These are phyloP conservation scores for Acanthosepion pharaonis DNA, from an alignment of 2,888 invertebrate species.

Conservation along the genomic window DNA sequence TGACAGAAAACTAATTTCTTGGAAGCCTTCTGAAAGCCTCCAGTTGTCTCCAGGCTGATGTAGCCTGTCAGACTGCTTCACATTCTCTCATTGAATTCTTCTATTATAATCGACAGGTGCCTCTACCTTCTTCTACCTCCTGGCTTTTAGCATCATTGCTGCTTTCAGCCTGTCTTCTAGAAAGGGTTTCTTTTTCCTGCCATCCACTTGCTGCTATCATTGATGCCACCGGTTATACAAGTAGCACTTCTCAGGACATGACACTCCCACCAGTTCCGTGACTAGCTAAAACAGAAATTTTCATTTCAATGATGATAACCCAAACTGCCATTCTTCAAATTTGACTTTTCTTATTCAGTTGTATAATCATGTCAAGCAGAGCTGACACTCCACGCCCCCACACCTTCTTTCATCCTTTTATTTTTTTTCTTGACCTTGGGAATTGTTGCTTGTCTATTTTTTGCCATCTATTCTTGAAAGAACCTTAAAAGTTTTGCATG, in stretches of 20 bases:
- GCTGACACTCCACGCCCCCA: background rate
- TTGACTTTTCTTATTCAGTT: background rate
- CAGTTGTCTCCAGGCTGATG: constrained; percentile 22
- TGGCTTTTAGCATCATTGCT: constrained; percentile 25
- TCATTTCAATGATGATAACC: background rate
- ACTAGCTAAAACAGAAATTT: background rate
- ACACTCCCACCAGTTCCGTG: background rate
- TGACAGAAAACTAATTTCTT: background rate
- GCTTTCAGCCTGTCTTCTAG: constrained; percentile 24
- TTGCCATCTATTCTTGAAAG: background rate
- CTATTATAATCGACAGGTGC: constrained; percentile 33
- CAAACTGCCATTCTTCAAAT: background rate
- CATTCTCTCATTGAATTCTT: background rate
- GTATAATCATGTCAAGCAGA: background rate
- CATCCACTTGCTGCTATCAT: background rate
- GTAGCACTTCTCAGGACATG: background rate
- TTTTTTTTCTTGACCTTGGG: background rate
- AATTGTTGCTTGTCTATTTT: background rate
- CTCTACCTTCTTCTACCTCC: constrained; percentile 3
- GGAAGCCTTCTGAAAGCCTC: background rate
- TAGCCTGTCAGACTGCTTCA: constrained; percentile 33
- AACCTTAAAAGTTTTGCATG: background rate
- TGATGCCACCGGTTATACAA: background rate
- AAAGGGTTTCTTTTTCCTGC: background rate
- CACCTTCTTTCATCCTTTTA: background rate